Percentiles rank a stretch among this genome's conserved stretches.
phyloP scores from a whole-genome alignment of 2,113 vertebrate species.

The Amphilophus citrinellus region DNA sequence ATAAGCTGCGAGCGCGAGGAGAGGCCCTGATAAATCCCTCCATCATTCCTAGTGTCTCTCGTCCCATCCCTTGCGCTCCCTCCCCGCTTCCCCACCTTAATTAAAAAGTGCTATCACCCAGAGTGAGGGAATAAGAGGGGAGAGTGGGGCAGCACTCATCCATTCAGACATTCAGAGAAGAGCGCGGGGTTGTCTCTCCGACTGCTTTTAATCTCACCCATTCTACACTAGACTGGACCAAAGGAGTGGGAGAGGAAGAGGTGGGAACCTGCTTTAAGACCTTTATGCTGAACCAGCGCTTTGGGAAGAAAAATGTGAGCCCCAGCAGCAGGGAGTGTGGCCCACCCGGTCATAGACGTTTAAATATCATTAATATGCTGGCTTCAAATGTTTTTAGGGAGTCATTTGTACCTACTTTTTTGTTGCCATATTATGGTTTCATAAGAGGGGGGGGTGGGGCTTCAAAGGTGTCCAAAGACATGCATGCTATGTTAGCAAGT shows the following conservation, averaged over 20 bases:
- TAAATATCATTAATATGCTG: not conserved
- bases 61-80: constrained; percentile 1
- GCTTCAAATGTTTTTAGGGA: not conserved
- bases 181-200: constrained; percentile 40
- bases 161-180: constrained; percentile 80
- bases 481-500: rapidly evolving
- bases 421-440: not conserved
- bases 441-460: not conserved
- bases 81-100: constrained; percentile 70
- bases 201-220: constrained; percentile 70
- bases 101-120: constrained; percentile 83
- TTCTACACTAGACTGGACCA: constrained; percentile 57
- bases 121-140: constrained; percentile 75
- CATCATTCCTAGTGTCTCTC: constrained; percentile 66
- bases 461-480: not conserved
- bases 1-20: constrained; percentile 75
- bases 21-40: constrained; percentile 78
- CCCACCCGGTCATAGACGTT: not conserved
- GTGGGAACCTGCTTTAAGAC: constrained; percentile 12
- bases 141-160: constrained; percentile 69
- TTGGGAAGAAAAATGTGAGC: not conserved
- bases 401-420: not conserved
- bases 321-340: not conserved
- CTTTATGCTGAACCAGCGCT: not conserved
- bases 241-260: constrained; percentile 22